Percentiles rank a stretch among this genome's conserved stretches.
Evolutionary conservation across 2,113 vertebrate species (phyloP).

Genomic region (Chitala chitala): DNA sequence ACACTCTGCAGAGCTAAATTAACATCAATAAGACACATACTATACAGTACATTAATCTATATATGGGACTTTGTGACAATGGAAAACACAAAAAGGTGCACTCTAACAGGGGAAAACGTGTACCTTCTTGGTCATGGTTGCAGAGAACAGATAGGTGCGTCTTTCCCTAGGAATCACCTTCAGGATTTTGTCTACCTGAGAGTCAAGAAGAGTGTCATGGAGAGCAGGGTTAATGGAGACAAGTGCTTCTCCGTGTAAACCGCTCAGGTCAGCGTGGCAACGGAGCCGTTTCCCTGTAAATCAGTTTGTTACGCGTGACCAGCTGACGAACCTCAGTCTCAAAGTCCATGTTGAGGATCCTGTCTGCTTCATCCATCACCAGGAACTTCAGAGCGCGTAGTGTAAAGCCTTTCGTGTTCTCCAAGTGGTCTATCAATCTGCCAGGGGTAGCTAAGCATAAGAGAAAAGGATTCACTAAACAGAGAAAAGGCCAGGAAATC

Average conservation of each 20-base stretch:
- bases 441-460: slow-evolving; percentile 80
- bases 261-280: not conserved
- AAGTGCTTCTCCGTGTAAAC: no score
- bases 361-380: slow-evolving; percentile 96
- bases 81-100: not conserved
- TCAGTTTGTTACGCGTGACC: no score
- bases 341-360: slow-evolving; percentile 98
- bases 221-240: not conserved
- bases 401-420: slow-evolving; percentile 96
- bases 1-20: no score
- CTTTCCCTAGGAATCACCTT: slow-evolving; percentile 94
- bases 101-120: no score
- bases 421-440: slow-evolving; percentile 87
- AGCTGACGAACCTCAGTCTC: slow-evolving; percentile 86
- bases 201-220: slow-evolving; percentile 11
- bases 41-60: no score
- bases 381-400: slow-evolving; percentile 84
- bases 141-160: slow-evolving; percentile 90
- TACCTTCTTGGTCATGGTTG: slow-evolving; percentile 99
- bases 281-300: not conserved
- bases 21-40: no score
- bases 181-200: slow-evolving; percentile 92
- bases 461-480: slow-evolving; percentile 16
- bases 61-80: no score
- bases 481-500: no score